These are phyloP conservation scores for Drosophila orena DNA, from an alignment of 1,140 invertebrate genomes.

Conservation along the genomic window DNA sequence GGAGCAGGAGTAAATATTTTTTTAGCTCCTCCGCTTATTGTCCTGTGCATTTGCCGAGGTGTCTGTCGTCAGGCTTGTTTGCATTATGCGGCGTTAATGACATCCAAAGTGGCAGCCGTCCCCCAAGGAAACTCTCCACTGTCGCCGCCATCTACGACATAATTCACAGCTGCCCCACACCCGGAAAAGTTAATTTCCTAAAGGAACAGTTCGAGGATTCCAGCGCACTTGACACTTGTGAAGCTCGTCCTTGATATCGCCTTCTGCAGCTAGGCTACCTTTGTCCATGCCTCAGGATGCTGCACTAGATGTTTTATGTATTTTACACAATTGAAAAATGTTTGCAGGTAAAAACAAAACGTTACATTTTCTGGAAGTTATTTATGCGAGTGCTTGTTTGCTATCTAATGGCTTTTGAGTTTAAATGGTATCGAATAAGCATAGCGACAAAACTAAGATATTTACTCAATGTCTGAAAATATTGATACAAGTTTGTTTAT, in stretches of 20 bases:
- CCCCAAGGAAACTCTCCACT: slow-evolving; percentile 17
- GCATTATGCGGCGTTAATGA: slow-evolving; percentile 71
- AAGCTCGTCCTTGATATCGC: background rate
- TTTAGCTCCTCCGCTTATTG: slow-evolving; percentile 49
- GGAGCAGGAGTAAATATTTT: slow-evolving; percentile 60
- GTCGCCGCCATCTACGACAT: slow-evolving; percentile 37
- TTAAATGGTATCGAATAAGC: too few relatives aligned
- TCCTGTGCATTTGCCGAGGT: slow-evolving; percentile 47
- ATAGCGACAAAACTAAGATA: too few relatives aligned
- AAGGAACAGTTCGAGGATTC: background rate
- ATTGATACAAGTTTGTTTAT: too few relatives aligned
- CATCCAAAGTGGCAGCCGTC: slow-evolving; percentile 46
- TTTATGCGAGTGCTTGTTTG: too few relatives aligned
- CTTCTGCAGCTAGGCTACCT: background rate
- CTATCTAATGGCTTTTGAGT: too few relatives aligned
- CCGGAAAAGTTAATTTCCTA: slow-evolving; percentile 26
- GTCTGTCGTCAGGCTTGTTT: slow-evolving; percentile 50
- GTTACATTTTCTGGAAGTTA: too few relatives aligned
- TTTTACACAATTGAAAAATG: too few relatives aligned
- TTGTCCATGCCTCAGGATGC: background rate
- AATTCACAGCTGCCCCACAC: slow-evolving; percentile 42
- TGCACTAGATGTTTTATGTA: too few relatives aligned
- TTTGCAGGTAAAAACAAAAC: too few relatives aligned
- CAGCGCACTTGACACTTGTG: background rate
- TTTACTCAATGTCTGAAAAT: background rate